Evolutionary conservation across 2,888 invertebrate species (phyloP), one percentile per base, ranked within the genome.

Genomic region (Cerceris ruficornis): DNA sequence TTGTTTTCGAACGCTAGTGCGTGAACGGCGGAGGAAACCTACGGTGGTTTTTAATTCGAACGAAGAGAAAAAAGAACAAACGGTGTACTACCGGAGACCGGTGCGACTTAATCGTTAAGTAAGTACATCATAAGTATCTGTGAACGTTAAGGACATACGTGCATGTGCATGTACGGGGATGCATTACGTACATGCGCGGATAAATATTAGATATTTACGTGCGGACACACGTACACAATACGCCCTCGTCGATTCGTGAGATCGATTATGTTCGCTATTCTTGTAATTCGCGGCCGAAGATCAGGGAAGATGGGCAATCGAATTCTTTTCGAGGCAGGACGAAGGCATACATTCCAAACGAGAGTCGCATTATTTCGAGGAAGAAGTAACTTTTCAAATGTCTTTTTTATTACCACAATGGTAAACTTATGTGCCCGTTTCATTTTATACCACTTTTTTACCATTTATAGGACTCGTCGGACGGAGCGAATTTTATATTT

Each of bases 391-490:
- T 75, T 42, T 73, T 66, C 59, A 67, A 69, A 67, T 50, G 69
- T 69, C 67, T 80, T 77, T 80, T 81, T 81, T 71, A 80, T 80
- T 75, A 66, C 80, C 75, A 68, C 72, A 72, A 75, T 72, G 69
- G 57, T 73, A 75, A 73, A 67, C 49, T 65, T 66, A 67, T 67
- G 77, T 67, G 75, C 78, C 75, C 76, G 68, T 81, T 84, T 83
- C 74, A 73, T 84, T 83, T 84, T 79, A 77, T 83, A 83, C 79
- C 68, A 84, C 76, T 83, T 83, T 83, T 83, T 84, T 83, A 83
- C 83, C 76, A 85, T 82, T 82, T 85, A 80, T 77, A 77, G 73
- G 46, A 58, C 69, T 70, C 84, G 79, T 69, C 72, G 74, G 64
- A 69, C 69, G 75, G 72, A 68, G 58, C 72, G 76, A 83, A 74